Evolutionary conservation across 2,113 vertebrate species (phyloP).

Genomic region (Vulpes lagopus): DNA sequence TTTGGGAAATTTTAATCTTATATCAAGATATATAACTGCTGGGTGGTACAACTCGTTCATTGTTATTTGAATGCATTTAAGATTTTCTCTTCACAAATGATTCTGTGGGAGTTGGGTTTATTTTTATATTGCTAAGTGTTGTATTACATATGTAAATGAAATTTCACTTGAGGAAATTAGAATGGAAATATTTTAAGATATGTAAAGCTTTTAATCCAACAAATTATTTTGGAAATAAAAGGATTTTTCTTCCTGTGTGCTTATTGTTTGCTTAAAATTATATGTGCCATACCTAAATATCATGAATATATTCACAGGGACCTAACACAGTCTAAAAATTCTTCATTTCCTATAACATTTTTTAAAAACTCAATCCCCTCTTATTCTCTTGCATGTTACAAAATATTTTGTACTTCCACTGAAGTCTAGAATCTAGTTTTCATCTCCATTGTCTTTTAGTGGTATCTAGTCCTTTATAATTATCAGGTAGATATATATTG

Average conservation of each 20-base stretch:
- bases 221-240: conserved; percentile 71
- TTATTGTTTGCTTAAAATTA: conserved; percentile 63
- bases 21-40: not conserved
- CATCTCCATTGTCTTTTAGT: not conserved
- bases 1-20: conserved; percentile 9
- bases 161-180: conserved; percentile 48
- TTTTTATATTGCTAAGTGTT: conserved; percentile 58
- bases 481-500: not conserved
- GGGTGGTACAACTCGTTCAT: not conserved
- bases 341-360: conserved; percentile 26
- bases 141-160: conserved; percentile 57
- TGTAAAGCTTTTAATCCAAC: conserved; percentile 72
- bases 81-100: conserved; percentile 39
- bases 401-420: conserved; percentile 4
- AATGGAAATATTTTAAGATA: conserved; percentile 68
- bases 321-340: not conserved
- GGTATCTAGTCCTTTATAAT: not conserved
- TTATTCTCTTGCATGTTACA: not conserved
- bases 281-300: conserved; percentile 40
- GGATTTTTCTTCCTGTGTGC: conserved; percentile 6
- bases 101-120: conserved; percentile 28
- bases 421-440: not conserved
- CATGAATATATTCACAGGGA: not conserved
- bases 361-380: not conserved
- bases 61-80: conserved; percentile 37